A percentile compares a stretch with the other conserved stretches of the same genome.
phyloP scores from a whole-genome alignment of 2,888 invertebrate species.

The Macaria liturata region DNA sequence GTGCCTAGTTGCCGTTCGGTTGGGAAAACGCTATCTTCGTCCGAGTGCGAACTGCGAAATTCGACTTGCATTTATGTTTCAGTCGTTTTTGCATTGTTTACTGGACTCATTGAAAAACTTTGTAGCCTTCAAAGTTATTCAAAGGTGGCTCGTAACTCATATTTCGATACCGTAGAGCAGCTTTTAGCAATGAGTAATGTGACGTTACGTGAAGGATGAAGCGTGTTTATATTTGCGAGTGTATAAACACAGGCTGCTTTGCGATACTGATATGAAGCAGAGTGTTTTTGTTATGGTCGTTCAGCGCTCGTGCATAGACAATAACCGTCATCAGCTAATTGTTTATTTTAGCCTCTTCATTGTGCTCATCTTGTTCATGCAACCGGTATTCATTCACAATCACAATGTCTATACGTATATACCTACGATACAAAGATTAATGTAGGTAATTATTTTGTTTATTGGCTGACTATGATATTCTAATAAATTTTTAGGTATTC shows the following conservation, averaged over 20 bases:
- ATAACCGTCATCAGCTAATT: constrained; percentile 38
- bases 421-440: no score
- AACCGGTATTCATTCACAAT: constrained; percentile 21
- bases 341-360: constrained; percentile 38
- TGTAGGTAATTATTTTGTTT: constrained; percentile 9
- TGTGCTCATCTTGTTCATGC: constrained; percentile 42
- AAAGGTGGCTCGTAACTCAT: constrained; percentile 12
- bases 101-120: background rate
- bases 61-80: background rate
- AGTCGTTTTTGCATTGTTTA: background rate
- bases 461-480: constrained; percentile 22
- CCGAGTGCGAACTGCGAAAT: constrained; percentile 14
- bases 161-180: constrained; percentile 27
- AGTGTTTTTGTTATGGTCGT: constrained; percentile 58
- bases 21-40: constrained; percentile 24
- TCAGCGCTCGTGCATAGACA: constrained; percentile 47
- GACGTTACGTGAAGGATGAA: constrained; percentile 36
- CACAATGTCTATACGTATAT: constrained; percentile 22
- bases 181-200: constrained; percentile 44
- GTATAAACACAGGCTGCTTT: constrained; percentile 44
- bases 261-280: constrained; percentile 44
- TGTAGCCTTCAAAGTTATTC: constrained; percentile 9
- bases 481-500: constrained; percentile 27
- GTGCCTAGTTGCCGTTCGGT: constrained; percentile 28
- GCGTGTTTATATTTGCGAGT: constrained; percentile 47